Evolutionary conservation across 2,888 invertebrate genomes (phyloP), one percentile per base, ranked within the genome.

Genomic region (Trimorus sp.): DNA sequence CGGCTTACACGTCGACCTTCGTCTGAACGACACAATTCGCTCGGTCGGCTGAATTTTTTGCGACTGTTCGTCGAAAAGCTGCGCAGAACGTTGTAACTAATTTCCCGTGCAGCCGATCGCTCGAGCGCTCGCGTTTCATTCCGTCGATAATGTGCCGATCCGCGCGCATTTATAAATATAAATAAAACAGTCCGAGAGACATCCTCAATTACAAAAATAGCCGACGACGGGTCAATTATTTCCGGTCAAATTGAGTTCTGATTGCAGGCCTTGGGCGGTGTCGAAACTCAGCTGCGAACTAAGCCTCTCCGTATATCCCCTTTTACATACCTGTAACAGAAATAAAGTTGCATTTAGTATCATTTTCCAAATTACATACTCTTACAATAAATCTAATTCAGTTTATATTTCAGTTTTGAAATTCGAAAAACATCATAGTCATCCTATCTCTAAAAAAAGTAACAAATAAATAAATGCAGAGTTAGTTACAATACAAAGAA

Each of bases 241-340:
- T 68, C 66, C 54, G 66, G 66, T 73, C 65, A 54, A 68, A 79
- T 74, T 74, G 58, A 63, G 74, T 75, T 75, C 70, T 75, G 69
- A 75, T 79, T 74, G 75, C 37, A 63, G 69, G 7, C 38, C 45
- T 59, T 56, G n/a, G 26, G 36, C 1, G 12, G 51, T 66, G 62
- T 54, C 7, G 49, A 56, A 63, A 74, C 65, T 45, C 45, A 45
- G 14, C 48, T 36, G 26, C 26, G 2, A 26, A 26, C n/a, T 14
- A 12, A n/a, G 36, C 7, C 9, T 7, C 74, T 77, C 80, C 79
- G 11, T 56, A 65, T 82, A 77, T 83, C 86, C 86, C 88, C n/a
- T n/a, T 90, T 84, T 66, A 70, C 70, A 51, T 60, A 60, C 70
- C 70, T 70, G 26, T 12, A 70, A 70, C 51, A 60, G 11, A 68